phyloP scores from a whole-genome alignment of 2,797 vertebrate species.

The Odontamblyopus rebecca region DNA sequence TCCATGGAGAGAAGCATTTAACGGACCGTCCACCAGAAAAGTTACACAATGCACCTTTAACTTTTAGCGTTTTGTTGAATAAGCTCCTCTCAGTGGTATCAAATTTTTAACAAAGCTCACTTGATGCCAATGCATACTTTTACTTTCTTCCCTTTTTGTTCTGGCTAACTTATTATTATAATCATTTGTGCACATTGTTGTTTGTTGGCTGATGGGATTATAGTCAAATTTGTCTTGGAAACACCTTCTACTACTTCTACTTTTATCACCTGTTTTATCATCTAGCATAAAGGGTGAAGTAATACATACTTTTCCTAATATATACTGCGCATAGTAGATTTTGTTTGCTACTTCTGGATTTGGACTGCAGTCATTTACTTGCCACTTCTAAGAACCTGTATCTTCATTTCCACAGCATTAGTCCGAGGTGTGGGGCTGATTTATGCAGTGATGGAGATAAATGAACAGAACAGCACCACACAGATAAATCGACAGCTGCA shows the following conservation, averaged over 20 bases:
- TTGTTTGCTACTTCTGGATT: not conserved
- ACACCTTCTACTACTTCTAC: too few species aligned
- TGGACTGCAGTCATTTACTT: conserved; percentile 1
- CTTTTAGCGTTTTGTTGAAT: not conserved
- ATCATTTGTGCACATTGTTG: not conserved
- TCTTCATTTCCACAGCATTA: conserved; percentile 30
- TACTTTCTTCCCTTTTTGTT: not conserved
- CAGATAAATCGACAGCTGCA: conserved; percentile 30
- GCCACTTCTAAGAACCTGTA: not conserved
- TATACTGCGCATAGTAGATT: not conserved
- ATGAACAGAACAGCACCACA: conserved; percentile 33
- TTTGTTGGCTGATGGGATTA: too few species aligned
- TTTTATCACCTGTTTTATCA: too few species aligned
- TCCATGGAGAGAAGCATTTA: too few species aligned
- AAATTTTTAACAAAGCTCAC: not conserved
- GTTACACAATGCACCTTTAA: too few species aligned
- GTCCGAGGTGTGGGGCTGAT: conserved; percentile 49
- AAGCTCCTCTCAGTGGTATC: not conserved
- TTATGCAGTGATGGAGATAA: conserved; percentile 44
- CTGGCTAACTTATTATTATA: not conserved
- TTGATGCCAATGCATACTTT: not conserved
- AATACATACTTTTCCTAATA: too few species aligned
- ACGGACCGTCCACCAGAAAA: too few species aligned
- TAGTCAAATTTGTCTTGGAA: too few species aligned
- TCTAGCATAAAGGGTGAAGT: too few species aligned